Percentiles rank a stretch among this genome's conserved stretches.
Evolutionary conservation across 2,797 vertebrate species (phyloP).

Genomic region (Aselliscus stoliczkanus): DNA sequence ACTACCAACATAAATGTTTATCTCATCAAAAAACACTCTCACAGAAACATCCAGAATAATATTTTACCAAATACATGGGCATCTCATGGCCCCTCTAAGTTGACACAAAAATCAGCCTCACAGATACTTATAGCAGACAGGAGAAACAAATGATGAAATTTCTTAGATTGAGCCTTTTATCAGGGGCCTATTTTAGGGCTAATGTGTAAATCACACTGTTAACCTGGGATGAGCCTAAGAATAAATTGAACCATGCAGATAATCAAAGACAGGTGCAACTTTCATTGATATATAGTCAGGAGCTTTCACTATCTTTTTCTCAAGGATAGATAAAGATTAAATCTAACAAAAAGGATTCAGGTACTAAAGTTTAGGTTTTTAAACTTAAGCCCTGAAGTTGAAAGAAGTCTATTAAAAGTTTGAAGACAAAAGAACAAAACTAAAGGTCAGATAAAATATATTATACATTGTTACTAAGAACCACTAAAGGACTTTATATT

Average conservation of each 20-base stretch:
- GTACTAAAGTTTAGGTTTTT: slow-evolving; percentile 6
- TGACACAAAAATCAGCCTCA: neutral
- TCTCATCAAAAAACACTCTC: neutral
- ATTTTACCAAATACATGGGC: neutral
- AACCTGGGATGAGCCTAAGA: neutral
- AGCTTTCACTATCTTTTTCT: neutral
- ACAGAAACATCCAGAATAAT: neutral
- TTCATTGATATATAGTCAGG: slow-evolving; percentile 17
- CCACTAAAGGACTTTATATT: neutral
- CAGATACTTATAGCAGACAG: neutral
- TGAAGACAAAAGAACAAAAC: neutral
- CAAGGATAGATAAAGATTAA: neutral
- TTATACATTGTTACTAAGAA: neutral
- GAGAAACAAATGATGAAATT: neutral
- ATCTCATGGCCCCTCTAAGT: neutral
- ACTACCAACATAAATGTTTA: neutral
- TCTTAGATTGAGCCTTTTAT: neutral
- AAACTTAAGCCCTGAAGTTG: slow-evolving; percentile 12
- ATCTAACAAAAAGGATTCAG: neutral
- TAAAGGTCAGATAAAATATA: slow-evolving; percentile 7
- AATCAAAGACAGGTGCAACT: slow-evolving; percentile 31
- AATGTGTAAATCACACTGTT: neutral
- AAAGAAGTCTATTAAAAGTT: neutral
- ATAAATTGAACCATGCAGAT: neutral
- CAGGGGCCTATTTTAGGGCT: neutral